These are phyloP conservation scores for Drosophila elegans DNA, from an alignment of 1,140 invertebrate species.

Conservation along the genomic window DNA sequence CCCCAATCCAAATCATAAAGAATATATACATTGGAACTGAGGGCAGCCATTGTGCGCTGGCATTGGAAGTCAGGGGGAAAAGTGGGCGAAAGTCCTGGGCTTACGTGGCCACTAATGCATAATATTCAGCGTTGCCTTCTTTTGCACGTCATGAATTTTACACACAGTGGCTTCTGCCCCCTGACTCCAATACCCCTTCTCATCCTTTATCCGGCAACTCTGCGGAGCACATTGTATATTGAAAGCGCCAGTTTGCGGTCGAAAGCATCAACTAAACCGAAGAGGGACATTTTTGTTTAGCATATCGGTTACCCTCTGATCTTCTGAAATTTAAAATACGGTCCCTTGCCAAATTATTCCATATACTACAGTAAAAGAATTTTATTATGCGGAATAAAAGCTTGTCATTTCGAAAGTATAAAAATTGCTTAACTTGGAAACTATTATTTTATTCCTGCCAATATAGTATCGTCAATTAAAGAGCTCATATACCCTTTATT, in stretches of 20 bases:
- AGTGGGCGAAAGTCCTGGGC: conserved; percentile 10
- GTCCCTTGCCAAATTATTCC: no score
- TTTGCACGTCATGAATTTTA: conserved; percentile 78
- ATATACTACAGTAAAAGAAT: no score
- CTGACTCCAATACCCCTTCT: neutral
- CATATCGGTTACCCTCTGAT: conserved; percentile 4
- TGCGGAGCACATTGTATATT: conserved; percentile 7
- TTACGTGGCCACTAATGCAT: conserved; percentile 68
- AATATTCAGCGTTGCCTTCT: conserved; percentile 72
- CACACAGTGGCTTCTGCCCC: conserved; percentile 36
- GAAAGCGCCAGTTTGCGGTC: conserved; percentile 1
- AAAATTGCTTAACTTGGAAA: no score
- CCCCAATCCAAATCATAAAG: conserved; percentile 50
- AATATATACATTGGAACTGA: conserved; percentile 53
- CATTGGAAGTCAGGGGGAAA: conserved; percentile 13
- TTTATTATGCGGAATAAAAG: no score
- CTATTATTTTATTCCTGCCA: neutral
- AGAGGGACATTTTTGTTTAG: neutral
- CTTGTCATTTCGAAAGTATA: no score
- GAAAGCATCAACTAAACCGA: neutral
- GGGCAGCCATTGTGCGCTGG: conserved; percentile 41
- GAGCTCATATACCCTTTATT: neutral
- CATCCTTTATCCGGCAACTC: conserved; percentile 14
- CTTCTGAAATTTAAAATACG: no score
- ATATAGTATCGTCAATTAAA: neutral